These are phyloP conservation scores for Linurgus olivaceus DNA, from an alignment of 2,797 vertebrate genomes.

Conservation along the genomic window DNA sequence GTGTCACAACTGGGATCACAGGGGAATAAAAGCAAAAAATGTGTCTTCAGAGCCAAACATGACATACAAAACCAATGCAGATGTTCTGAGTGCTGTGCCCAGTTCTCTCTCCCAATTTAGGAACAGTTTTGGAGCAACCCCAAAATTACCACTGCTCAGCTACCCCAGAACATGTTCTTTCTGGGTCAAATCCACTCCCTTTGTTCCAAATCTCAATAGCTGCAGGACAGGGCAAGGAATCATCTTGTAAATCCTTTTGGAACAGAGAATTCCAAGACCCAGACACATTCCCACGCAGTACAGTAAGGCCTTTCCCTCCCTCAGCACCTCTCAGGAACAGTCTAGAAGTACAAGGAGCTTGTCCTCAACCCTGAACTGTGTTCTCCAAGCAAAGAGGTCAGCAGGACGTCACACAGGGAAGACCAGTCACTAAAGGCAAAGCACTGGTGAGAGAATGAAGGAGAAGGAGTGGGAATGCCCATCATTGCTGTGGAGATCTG, in stretches of 20 bases:
- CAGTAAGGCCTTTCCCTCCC: not conserved
- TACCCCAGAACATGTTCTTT: not conserved
- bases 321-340: not conserved
- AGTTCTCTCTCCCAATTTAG: fast-evolving
- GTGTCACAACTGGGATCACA: too few relatives aligned
- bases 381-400: not conserved
- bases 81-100: fast-evolving
- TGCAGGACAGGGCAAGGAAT: not conserved
- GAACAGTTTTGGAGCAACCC: not conserved
- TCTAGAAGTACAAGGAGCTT: not conserved
- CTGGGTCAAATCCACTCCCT: not conserved
- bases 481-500: not conserved
- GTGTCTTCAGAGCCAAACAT: not conserved
- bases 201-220: not conserved
- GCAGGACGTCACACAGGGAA: not conserved
- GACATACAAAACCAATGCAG: fast-evolving
- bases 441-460: not conserved
- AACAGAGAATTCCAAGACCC: not conserved
- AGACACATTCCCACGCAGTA: not conserved
- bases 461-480: not conserved
- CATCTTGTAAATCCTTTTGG: not conserved
- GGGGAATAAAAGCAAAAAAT: not conserved
- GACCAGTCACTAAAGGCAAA: not conserved
- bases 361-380: not conserved
- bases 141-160: not conserved